Base-by-base conservation (phyloP, 2,113 vertebrate genomes). In the Centropus bengalensis region DNA sequence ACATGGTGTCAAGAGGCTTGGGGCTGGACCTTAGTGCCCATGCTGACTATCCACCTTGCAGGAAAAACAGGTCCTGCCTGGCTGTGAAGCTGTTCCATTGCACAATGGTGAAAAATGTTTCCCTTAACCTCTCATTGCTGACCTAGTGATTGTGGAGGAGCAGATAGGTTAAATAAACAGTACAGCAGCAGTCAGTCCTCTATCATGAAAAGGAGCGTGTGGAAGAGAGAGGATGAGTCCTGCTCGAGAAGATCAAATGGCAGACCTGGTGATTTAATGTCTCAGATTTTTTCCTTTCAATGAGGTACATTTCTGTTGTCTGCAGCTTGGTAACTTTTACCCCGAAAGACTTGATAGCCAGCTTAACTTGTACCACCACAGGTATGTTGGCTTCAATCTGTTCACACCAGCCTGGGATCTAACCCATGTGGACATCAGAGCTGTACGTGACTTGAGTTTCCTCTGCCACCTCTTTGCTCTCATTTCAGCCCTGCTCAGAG, bases 21-120 rank as follows among this genome's bases (percentile, higher is more conserved):
- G 18, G 47, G 17, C 24, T 0, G 0, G 51, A 45, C 22, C 13
- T 5, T 16, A 9, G 60, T 38, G 23, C 40, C 21, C 36, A 22
- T 1, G 0, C 42, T 40, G 36, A 30, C 47, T 1, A 0, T 5
- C 12, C 0, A 0, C n/a, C 82, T 47, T 3, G 0, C 23, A 45
- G 38, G 28, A 60, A 8, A 1, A 3, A 16, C 20, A 22, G 10
- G 33, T 38, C 22, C 60, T 58, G 26, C 30, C 42, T 30, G 45
- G 2, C 40, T 73, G 26, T 21, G 40, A 80, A 77, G 59, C 38
- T 36, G 22, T 38, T 76, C 24, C 12, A 3, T 54, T 82, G 82
- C 2, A 2, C 33, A 58, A 30, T 51, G 44, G 26, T 51, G 67
- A 71, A 38, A 54, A 71, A 77, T 51, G 44, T 13, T 45, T 27